Evolutionary conservation across 2,797 vertebrate species (phyloP).

Genomic region (Aselliscus stoliczkanus): DNA sequence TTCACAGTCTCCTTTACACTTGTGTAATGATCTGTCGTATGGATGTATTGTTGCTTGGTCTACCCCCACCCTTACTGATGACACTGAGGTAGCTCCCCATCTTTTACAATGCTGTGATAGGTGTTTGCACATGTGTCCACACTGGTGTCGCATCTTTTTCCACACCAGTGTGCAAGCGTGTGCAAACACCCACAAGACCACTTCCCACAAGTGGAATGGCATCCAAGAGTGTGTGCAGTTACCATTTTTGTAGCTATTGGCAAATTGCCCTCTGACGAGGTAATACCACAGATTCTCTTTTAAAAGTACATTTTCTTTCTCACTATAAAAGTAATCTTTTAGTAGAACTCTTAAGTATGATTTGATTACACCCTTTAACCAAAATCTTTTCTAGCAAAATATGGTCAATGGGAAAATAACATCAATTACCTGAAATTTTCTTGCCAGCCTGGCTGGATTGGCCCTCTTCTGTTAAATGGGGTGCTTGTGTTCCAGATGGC

Average conservation of each 20-base stretch:
- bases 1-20: not conserved
- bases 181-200: not conserved
- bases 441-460: constrained; percentile 45
- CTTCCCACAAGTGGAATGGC: not conserved
- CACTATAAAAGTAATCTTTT: constrained; percentile 67
- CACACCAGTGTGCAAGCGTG: not conserved
- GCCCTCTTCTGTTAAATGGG: constrained; percentile 14
- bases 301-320: constrained; percentile 36
- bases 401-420: constrained; percentile 63
- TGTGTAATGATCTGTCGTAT: accelerated
- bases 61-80: not conserved
- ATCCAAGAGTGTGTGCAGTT: not conserved
- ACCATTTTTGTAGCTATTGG: not conserved
- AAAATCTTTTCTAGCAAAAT: constrained; percentile 63
- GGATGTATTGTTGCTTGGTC: too few species aligned
- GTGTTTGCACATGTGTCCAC: not conserved
- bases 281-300: constrained; percentile 27
- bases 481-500: not conserved
- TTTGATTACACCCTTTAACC: constrained; percentile 66
- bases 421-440: constrained; percentile 66
- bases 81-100: not conserved
- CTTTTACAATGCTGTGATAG: not conserved
- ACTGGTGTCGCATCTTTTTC: not conserved
- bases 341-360: constrained; percentile 64
- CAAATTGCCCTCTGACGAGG: constrained; percentile 36